Base-by-base conservation (phyloP, 2,888 invertebrate genomes). In the Spilarctia lutea region DNA sequence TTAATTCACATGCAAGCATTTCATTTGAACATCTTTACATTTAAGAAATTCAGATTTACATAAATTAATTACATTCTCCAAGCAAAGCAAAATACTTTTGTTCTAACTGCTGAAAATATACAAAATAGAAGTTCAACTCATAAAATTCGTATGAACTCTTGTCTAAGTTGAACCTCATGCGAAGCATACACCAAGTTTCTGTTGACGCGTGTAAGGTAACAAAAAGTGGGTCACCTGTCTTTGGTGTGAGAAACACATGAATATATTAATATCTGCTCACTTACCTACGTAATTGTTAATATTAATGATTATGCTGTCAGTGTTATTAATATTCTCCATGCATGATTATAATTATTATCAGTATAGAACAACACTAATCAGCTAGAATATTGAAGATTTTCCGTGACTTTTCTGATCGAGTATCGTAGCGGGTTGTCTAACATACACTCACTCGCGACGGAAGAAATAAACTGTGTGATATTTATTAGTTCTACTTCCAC, bases 221-320 rank as follows among this genome's bases (percentile, higher is more conserved):
- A 71, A 73, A 71, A 77, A 77, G 56, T 77, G 68, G 74, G 75
- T 75, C 75, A 65, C 56, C 65, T 35, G 66, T 33, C 39, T 48
- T 18, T 35, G 48, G 13, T 71, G 67, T 33, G 33, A 70, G 30
- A 63, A 63, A 63, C 3, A 63, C 27, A 27, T 27, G 13, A 60
- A 60, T 27, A 27, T 13, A 60, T 60, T 60, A 13, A 56, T 52
- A 56, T 56, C 24, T 48, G 48, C 48, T 48, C 48, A 20, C 48
- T 48, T 27, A 60, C 27, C 30, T 63, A 16, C 63, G 63, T 30
- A 30, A 63, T 63, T 30, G 27, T 60, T 63, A 30, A 30, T 18
- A 30, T 63, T 30, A 63, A 63, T 30, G 18, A 63, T 63, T 18
- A 27, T 8, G 16, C 60, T 60, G 13, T 27, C 60, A 27, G 27